Evolutionary conservation across 2,113 vertebrate species (phyloP).

Genomic region (Cheirogaleus medius): DNA sequence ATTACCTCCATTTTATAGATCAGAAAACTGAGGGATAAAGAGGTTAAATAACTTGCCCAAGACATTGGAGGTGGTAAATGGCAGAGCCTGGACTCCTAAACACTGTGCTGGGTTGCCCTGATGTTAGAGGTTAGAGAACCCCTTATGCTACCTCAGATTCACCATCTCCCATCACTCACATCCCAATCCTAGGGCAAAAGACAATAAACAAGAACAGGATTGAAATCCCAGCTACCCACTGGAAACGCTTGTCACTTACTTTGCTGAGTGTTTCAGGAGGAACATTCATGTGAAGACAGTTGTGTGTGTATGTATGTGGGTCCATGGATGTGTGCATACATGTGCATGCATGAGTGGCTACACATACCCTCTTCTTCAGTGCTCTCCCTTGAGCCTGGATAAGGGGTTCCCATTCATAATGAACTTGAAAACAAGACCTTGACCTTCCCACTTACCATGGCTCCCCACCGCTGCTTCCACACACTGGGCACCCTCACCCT

Average conservation of each 20-base stretch:
- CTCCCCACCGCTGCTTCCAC: not conserved
- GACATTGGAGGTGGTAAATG: not conserved
- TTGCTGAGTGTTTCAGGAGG: constrained; percentile 11
- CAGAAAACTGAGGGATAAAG: not conserved
- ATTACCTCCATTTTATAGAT: not conserved
- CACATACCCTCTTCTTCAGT: not conserved
- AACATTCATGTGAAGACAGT: not conserved
- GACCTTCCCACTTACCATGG: not conserved
- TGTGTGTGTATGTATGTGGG: not conserved
- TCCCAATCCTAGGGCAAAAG: not conserved
- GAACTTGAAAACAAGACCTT: constrained; percentile 22
- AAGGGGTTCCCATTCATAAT: not conserved
- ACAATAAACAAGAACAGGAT: not conserved
- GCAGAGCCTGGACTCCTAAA: not conserved
- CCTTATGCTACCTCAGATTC: not conserved
- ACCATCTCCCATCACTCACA: not conserved
- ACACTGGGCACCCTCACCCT: not conserved
- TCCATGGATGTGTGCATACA: not conserved
- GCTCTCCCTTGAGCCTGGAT: not conserved
- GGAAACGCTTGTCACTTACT: not conserved
- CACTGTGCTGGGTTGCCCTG: not conserved
- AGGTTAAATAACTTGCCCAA: not conserved
- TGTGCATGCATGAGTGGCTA: not conserved
- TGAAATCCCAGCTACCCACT: not conserved
- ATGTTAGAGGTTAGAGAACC: not conserved